phyloP scores from a whole-genome alignment of 2,113 vertebrate genomes.

The Paradoxurus hermaphroditus region DNA sequence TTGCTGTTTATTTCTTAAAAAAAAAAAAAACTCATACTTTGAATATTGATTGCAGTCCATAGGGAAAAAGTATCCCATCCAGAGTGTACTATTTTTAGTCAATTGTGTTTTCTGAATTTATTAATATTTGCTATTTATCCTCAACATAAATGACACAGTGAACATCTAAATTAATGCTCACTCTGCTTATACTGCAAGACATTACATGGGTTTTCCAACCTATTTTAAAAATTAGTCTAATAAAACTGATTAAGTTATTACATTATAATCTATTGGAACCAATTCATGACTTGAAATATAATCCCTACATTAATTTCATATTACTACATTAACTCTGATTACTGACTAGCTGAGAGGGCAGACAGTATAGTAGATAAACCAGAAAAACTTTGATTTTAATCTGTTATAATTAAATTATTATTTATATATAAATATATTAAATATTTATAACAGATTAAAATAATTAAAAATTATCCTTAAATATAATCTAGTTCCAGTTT shows the following conservation, averaged over 20 bases:
- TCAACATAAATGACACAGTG: neutral
- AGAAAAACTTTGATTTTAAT: slow-evolving; percentile 25
- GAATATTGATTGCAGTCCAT: neutral
- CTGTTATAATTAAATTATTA: neutral
- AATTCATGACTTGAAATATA: slow-evolving; percentile 17
- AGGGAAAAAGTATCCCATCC: neutral
- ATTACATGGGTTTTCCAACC: neutral
- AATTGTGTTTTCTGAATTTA: neutral
- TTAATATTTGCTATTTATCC: neutral
- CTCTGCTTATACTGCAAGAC: neutral
- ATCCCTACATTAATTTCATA: slow-evolving; percentile 14
- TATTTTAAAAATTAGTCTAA: neutral
- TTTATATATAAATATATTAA: too few species aligned
- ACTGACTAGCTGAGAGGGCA: neutral
- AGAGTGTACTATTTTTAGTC: neutral
- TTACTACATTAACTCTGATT: slow-evolving; percentile 33
- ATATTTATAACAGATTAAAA: too few species aligned
- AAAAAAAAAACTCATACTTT: neutral
- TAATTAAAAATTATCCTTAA: slow-evolving; percentile 2
- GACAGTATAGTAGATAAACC: neutral
- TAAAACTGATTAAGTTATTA: slow-evolving; percentile 22
- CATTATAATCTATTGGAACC: neutral
- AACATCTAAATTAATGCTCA: neutral
- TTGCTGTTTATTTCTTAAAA: neutral
- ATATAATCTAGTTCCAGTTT: neutral